Evolutionary conservation across 2,888 invertebrate species (phyloP).

Genomic region (Pandemis cinnamomeana): DNA sequence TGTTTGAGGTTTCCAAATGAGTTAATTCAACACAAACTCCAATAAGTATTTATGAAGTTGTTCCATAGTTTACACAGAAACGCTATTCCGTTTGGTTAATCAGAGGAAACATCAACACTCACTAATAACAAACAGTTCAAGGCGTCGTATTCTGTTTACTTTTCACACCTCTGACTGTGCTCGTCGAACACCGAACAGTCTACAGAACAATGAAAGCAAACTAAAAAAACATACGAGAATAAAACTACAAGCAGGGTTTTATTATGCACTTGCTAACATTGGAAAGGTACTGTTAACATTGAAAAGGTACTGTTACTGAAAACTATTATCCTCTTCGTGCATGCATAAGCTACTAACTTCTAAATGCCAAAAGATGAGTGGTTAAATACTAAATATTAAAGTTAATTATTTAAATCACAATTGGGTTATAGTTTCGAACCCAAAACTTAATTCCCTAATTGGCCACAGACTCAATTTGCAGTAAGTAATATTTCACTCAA

Average conservation of each 20-base stretch:
- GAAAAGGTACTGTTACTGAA: too few relatives aligned
- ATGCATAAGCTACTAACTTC: neutral
- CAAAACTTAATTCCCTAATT: constrained; percentile 25
- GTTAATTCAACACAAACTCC: neutral
- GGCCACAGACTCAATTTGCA: constrained; percentile 14
- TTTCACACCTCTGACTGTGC: constrained; percentile 19
- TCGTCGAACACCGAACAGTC: constrained; percentile 21
- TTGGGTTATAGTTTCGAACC: constrained; percentile 9
- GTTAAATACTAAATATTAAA: neutral
- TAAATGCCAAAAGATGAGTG: neutral
- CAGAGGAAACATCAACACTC: constrained; percentile 20
- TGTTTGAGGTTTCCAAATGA: neutral
- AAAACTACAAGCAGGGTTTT: neutral
- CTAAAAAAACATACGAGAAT: constrained; percentile 4
- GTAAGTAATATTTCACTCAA: constrained; percentile 38
- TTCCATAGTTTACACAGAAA: neutral
- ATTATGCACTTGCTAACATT: neutral
- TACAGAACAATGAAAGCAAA: constrained; percentile 18
- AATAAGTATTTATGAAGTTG: constrained; percentile 1
- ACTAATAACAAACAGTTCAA: constrained; percentile 14
- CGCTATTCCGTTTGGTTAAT: constrained; percentile 8
- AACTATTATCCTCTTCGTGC: too few relatives aligned
- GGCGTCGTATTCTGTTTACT: constrained; percentile 16
- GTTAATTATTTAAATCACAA: neutral
- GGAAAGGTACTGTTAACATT: too few relatives aligned